phyloP scores from a whole-genome alignment of 2,888 invertebrate species.

The Hirtodrosophila cameraria region DNA sequence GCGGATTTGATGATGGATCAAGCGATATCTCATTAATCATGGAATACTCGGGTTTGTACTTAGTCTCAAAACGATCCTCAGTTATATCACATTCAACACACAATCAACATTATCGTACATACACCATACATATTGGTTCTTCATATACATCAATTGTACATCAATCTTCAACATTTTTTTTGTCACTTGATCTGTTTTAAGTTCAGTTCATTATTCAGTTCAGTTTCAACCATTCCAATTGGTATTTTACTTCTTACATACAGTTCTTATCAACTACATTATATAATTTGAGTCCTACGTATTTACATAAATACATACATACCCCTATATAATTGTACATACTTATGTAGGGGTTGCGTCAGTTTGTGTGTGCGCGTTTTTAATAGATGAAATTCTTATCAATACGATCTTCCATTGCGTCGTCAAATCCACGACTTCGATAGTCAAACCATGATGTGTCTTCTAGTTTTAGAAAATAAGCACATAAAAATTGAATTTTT shows the following conservation, averaged over 20 bases:
- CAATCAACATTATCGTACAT: conserved; percentile 49
- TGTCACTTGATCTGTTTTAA: background rate
- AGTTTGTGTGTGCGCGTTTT: conserved; percentile 35
- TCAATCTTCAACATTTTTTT: conserved; percentile 28
- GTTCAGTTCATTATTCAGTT: conserved; percentile 28
- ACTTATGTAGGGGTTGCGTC: conserved; percentile 35
- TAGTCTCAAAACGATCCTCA: conserved; percentile 58
- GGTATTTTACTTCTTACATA: conserved; percentile 17
- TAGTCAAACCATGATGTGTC: conserved; percentile 63
- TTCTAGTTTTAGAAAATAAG: conserved; percentile 26
- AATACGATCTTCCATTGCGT: conserved; percentile 59
- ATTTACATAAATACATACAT: conserved; percentile 18
- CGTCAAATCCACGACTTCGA: conserved; percentile 77
- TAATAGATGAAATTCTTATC: conserved; percentile 26
- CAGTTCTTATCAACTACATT: conserved; percentile 21
- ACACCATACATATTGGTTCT: conserved; percentile 45
- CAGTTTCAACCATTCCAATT: conserved; percentile 33
- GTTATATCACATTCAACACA: conserved; percentile 43
- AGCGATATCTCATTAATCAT: conserved; percentile 95
- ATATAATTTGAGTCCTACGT: conserved; percentile 23
- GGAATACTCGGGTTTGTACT: conserved; percentile 91
- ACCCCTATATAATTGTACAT: conserved; percentile 1
- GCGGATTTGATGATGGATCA: conserved; percentile 90
- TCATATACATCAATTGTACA: conserved; percentile 46
- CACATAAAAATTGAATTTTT: conserved; percentile 7